Base-by-base conservation (phyloP, 2,888 invertebrate genomes). In the Eurois occulta region DNA sequence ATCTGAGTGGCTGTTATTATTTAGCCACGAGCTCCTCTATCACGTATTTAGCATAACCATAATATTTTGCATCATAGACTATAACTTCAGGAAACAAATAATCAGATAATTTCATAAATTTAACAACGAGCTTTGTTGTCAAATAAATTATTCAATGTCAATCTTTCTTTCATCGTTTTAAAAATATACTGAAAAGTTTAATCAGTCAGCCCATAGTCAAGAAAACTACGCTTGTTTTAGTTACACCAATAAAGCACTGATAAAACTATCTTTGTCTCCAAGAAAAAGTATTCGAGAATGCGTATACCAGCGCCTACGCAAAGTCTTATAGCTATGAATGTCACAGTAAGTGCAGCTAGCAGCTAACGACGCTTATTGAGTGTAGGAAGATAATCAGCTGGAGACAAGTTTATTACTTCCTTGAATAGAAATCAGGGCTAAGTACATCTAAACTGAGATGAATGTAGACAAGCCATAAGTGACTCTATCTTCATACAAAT, bases 361-460 rank as follows among this genome's bases (percentile, higher is more conserved):
- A 64, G 32, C 18, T 48, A 16, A 64, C 62, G 46, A 24, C 4
- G 18, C 32, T 55, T 38, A 77, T 55, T 73, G 62, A 13, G 72
- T 38, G 82, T 85, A 77, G 82, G 85, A 64, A 28, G 82, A 73
- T 73, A 72, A 85, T 52, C 62, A 72, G 35, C 21, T 60, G 28
- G 32, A 60, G 32, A 60, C 77, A 35, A 41, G 65, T 73, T 85
- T 83, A 85, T 72, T 81, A 35, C 85, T 85, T 83, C 85, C 72
- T 68, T 70, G 66, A 77, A 73, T 46, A 46, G 38, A 73, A 60
- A 62, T 52, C 77, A 77, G 71, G 52, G 38, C 32, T 48, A 16
- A 66, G 60, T 32, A 1, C 41, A 0, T 46, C 55, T 24, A 35
- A 52, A 66, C 24, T 43, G 8, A 74, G 32, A 66, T 16, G 24